Evolutionary conservation across 1,140 invertebrate species (phyloP).

Genomic region (Zaprionus taronus): DNA sequence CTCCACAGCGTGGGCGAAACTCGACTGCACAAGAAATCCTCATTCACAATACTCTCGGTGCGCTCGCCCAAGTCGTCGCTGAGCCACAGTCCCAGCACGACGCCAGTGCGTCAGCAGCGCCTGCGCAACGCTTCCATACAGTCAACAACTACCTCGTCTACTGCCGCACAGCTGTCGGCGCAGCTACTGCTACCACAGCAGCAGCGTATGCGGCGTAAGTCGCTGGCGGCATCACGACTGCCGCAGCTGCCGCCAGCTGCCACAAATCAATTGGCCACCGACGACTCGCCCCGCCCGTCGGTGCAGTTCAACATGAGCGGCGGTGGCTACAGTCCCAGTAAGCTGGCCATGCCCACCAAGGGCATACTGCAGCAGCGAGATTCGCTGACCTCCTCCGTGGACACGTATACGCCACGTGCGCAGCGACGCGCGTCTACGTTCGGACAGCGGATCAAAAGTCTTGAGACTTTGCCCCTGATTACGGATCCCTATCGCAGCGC

Average conservation of each 20-base stretch:
- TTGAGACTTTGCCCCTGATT: slow-evolving; percentile 71
- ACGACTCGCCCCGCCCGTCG: slow-evolving; percentile 79
- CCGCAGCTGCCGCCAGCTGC: slow-evolving; percentile 53
- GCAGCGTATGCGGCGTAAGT: slow-evolving; percentile 62
- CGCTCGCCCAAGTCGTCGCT: slow-evolving; percentile 78
- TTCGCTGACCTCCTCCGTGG: slow-evolving; percentile 73
- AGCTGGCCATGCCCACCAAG: slow-evolving; percentile 67
- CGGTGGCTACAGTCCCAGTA: slow-evolving; percentile 68
- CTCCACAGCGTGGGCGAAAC: slow-evolving; percentile 81
- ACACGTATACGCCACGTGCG: slow-evolving; percentile 66
- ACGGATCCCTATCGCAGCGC: slow-evolving; percentile 63
- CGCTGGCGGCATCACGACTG: slow-evolving; percentile 58
- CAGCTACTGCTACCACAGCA: slow-evolving; percentile 23
- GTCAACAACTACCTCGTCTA: slow-evolving; percentile 78
- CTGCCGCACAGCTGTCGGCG: slow-evolving; percentile 43
- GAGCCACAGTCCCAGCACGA: slow-evolving; percentile 78
- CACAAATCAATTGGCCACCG: slow-evolving; percentile 27
- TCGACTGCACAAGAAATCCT: slow-evolving; percentile 84
- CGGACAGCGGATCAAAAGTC: slow-evolving; percentile 69
- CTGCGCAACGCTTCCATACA: slow-evolving; percentile 73
- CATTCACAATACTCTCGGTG: slow-evolving; percentile 88
- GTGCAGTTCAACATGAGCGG: slow-evolving; percentile 82
- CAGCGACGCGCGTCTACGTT: slow-evolving; percentile 49
- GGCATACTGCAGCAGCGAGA: slow-evolving; percentile 78
- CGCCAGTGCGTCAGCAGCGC: slow-evolving; percentile 47